Percentiles rank a stretch among this genome's conserved stretches.
Evolutionary conservation across 2,113 vertebrate species (phyloP).

Genomic region (Lycocorax pyrrhopterus): DNA sequence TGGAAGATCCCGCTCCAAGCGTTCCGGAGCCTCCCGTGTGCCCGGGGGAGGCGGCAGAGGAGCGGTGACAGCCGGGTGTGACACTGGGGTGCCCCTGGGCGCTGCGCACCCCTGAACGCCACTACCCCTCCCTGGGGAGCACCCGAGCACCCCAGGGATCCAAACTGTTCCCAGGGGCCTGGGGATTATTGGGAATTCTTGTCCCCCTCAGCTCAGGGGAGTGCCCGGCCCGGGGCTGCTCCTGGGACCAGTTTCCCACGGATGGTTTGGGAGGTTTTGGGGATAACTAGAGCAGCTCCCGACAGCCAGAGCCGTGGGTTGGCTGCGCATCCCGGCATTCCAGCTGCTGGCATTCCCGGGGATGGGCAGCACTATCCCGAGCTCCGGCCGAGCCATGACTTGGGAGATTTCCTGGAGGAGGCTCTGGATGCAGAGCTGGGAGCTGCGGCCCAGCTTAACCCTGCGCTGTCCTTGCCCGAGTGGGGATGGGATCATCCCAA

Average conservation of each 20-base stretch:
- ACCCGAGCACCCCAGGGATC: background rate
- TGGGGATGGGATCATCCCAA: background rate
- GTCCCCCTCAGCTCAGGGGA: background rate
- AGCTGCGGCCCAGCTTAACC: background rate
- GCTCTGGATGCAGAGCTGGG: background rate
- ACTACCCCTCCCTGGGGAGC: background rate
- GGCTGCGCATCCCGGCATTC: background rate
- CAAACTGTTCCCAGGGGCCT: background rate
- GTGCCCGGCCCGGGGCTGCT: background rate
- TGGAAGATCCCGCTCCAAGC: rapidly evolving
- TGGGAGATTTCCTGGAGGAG: background rate
- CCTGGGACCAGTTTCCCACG: rapidly evolving
- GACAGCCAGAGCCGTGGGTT: rapidly evolving
- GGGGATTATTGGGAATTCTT: background rate
- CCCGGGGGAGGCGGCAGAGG: background rate
- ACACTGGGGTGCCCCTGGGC: rapidly evolving
- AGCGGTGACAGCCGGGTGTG: background rate
- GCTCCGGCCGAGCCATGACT: background rate
- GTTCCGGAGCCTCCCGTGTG: rapidly evolving
- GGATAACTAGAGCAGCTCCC: background rate
- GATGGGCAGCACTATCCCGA: rapidly evolving
- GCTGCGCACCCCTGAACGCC: background rate
- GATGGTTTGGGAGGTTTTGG: background rate
- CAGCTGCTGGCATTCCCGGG: background rate
- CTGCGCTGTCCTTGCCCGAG: background rate